phyloP scores from a whole-genome alignment of 2,888 invertebrate species.

The Calephelis perditalis region DNA sequence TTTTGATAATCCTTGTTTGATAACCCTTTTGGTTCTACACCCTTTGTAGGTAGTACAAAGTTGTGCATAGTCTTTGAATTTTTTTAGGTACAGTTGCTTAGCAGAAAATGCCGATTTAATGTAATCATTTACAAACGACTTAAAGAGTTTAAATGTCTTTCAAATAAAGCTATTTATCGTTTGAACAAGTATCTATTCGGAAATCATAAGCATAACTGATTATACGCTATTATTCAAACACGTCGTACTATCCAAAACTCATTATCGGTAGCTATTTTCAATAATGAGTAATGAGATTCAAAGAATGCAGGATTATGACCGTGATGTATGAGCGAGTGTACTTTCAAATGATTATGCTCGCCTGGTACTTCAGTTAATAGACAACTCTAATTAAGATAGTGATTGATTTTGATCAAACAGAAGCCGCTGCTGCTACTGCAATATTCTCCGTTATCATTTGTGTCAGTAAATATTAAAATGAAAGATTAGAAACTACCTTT shows the following conservation, averaged over 20 bases:
- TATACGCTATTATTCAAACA: conserved; percentile 23
- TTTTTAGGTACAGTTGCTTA: no score
- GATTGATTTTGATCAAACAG: conserved; percentile 65
- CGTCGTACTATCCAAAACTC: conserved; percentile 38
- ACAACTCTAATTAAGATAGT: conserved; percentile 49
- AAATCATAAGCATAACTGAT: conserved; percentile 14
- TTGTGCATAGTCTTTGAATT: no score
- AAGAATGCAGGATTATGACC: conserved; percentile 55
- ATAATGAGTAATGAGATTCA: conserved; percentile 66
- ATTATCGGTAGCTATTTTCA: conserved; percentile 64
- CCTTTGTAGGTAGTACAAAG: no score
- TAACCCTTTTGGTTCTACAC: no score
- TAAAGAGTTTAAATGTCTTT: not conserved
- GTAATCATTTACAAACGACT: not conserved
- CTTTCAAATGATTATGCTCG: conserved; percentile 30
- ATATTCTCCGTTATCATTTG: conserved; percentile 14
- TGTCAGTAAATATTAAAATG: not conserved
- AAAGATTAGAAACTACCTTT: not conserved
- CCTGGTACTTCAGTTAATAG: conserved; percentile 41
- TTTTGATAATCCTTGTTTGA: no score
- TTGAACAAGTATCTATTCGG: not conserved
- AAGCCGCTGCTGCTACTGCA: conserved; percentile 44
- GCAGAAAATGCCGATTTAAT: not conserved
- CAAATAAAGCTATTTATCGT: not conserved
- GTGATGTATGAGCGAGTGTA: conserved; percentile 44